Conservation (phyloP, 2,888 invertebrate species). For the Disparrhopalites patrizii region DNA sequence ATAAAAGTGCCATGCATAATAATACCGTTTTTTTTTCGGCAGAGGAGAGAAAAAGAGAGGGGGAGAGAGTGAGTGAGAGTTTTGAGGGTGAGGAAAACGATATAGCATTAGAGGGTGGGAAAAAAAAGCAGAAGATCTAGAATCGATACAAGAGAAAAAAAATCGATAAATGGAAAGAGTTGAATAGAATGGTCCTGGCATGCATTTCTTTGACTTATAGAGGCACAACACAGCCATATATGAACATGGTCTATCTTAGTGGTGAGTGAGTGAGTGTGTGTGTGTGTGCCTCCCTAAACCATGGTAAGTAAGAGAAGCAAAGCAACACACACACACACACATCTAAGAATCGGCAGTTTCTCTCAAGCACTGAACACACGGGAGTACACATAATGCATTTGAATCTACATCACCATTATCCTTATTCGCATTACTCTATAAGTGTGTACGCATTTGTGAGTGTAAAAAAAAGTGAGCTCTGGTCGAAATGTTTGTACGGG, state of each 20-base stretch:
- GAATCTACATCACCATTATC: slow-evolving; percentile 40
- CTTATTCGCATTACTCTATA: slow-evolving; percentile 37
- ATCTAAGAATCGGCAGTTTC: slow-evolving; percentile 2
- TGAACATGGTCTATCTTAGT: slow-evolving; percentile 3
- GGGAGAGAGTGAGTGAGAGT: background rate
- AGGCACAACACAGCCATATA: slow-evolving; percentile 12
- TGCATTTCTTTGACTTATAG: slow-evolving; percentile 37
- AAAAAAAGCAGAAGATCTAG: slow-evolving; percentile 23
- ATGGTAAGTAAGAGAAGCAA: slow-evolving; percentile 11
- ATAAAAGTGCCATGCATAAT: slow-evolving; percentile 8
- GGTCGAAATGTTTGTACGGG: slow-evolving; percentile 24
- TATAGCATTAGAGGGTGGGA: slow-evolving; percentile 11
- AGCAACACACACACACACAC: background rate
- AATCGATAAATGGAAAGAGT: slow-evolving; percentile 42
- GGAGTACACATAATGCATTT: slow-evolving; percentile 36
- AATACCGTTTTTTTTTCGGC: background rate
- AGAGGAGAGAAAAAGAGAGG: background rate
- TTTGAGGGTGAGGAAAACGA: background rate
- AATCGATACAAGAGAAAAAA: slow-evolving; percentile 36
- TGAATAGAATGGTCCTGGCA: slow-evolving; percentile 37
- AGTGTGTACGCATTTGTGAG: slow-evolving; percentile 1
- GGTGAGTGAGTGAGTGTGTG: slow-evolving; percentile 5
- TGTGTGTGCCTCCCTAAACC: slow-evolving; percentile 10
- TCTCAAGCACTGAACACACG: slow-evolving; percentile 10
- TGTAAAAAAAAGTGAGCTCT: slow-evolving; percentile 20